phyloP scores from a whole-genome alignment of 2,797 vertebrate species.

The Orientallactaga sibirica region DNA sequence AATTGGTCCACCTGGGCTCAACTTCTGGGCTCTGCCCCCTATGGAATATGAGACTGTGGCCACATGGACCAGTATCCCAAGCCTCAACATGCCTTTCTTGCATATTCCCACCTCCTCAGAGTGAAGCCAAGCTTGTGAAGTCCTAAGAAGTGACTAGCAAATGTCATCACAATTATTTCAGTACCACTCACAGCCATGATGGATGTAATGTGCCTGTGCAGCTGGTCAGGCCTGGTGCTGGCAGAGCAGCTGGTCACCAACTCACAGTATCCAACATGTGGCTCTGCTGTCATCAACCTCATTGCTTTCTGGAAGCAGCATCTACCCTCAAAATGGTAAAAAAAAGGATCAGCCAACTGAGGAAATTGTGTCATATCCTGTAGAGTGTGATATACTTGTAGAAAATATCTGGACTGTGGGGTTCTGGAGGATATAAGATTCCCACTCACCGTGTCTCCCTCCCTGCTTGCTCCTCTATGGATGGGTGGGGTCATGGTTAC shows the following conservation, averaged over 20 bases:
- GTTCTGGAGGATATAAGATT: neutral
- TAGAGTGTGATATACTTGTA: neutral
- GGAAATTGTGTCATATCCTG: too few relatives aligned
- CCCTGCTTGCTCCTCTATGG: neutral
- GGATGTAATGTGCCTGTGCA: neutral
- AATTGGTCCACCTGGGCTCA: too few relatives aligned
- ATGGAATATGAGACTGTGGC: fast-evolving
- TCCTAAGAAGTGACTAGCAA: neutral
- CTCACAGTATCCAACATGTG: neutral
- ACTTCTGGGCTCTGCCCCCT: fast-evolving
- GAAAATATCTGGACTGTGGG: neutral
- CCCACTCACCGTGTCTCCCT: too few relatives aligned
- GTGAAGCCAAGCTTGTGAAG: neutral
- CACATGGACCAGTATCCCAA: fast-evolving
- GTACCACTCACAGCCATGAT: too few relatives aligned
- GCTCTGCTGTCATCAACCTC: neutral
- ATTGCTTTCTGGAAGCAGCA: neutral
- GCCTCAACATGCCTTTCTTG: neutral
- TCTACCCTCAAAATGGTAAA: too few relatives aligned
- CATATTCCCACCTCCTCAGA: neutral
- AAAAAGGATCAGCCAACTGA: neutral
- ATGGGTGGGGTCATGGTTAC: neutral
- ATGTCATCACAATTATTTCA: neutral
- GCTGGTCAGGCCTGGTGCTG: too few relatives aligned
- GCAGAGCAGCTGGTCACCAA: too few relatives aligned